Percentiles rank a stretch among this genome's conserved stretches.
Conservation (phyloP, 1,140 invertebrate genomes). For the Parapsyche elsis region DNA sequence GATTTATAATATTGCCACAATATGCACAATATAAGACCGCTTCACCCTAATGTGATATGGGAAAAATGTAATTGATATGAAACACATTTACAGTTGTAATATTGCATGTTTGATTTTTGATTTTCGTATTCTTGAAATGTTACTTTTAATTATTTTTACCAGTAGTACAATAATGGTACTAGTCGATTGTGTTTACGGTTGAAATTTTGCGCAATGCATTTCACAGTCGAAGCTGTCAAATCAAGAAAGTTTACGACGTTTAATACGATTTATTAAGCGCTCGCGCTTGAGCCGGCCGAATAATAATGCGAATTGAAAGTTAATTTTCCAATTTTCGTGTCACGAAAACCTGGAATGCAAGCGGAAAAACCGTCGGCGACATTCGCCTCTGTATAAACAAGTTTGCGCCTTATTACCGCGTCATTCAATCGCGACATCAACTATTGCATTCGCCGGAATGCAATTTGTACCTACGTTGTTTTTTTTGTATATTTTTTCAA, state of each 20-base stretch:
- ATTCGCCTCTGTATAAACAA: neutral
- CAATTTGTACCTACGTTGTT: neutral
- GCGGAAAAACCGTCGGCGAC: neutral
- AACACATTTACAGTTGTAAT: no score
- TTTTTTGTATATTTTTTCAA: neutral
- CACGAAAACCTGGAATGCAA: slow-evolving; percentile 3
- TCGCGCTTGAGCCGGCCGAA: neutral
- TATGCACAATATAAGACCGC: no score
- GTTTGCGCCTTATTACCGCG: neutral
- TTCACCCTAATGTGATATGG: no score
- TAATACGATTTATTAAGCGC: no score
- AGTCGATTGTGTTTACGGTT: slow-evolving; percentile 13
- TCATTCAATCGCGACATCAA: neutral
- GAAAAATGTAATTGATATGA: no score
- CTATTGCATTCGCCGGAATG: neutral
- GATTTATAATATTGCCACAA: no score
- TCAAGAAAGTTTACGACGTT: no score
- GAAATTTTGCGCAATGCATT: neutral
- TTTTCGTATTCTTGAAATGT: no score
- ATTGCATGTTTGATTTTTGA: no score
- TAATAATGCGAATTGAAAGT: slow-evolving; percentile 25
- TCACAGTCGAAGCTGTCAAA: neutral
- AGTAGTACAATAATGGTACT: no score
- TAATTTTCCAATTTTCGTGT: slow-evolving; percentile 14
- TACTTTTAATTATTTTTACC: no score